These are phyloP conservation scores for Drosophila grimshawi DNA, from an alignment of 1,140 invertebrate genomes.

Conservation along the genomic window DNA sequence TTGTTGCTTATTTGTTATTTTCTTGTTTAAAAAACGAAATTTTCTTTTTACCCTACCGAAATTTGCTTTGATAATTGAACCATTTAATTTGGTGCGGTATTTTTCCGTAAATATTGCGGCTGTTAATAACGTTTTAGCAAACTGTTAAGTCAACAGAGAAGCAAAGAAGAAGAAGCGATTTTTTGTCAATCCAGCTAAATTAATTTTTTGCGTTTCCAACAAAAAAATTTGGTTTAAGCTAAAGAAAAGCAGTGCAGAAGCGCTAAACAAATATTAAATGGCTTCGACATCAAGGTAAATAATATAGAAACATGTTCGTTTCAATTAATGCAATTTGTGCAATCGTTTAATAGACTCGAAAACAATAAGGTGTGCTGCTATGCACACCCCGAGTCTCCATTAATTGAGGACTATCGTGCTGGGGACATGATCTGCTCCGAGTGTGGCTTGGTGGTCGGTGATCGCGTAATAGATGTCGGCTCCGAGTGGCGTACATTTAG, in stretches of 20 bases:
- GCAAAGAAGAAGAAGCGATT: conserved; percentile 15
- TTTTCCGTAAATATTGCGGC: not conserved
- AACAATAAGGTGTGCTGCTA: conserved; percentile 94
- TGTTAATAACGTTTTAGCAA: not conserved
- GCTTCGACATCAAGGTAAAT: conserved; percentile 71
- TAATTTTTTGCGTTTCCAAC: conserved; percentile 25
- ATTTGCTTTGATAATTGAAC: too few species aligned
- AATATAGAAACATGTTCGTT: not conserved
- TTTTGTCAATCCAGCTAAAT: conserved; percentile 28
- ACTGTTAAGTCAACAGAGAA: conserved; percentile 11
- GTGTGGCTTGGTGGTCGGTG: conserved; percentile 99
- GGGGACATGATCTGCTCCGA: conserved; percentile 99
- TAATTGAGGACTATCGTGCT: conserved; percentile 99
- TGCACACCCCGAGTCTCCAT: conserved; percentile 96
- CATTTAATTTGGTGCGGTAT: not conserved
- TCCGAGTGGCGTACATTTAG: conserved; percentile 99
- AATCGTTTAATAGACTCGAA: conserved; percentile 48
- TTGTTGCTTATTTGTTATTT: not conserved
- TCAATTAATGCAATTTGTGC: conserved; percentile 2
- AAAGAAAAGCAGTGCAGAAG: conserved; percentile 23
- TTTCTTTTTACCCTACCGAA: too few species aligned
- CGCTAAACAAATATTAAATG: conserved; percentile 51
- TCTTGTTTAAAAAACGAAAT: not conserved
- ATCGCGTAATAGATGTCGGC: conserved; percentile 99
- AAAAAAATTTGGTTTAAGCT: conserved; percentile 5